These are phyloP conservation scores for Drosophila tropicalis DNA, from an alignment of 1,140 invertebrate genomes.

Conservation along the genomic window DNA sequence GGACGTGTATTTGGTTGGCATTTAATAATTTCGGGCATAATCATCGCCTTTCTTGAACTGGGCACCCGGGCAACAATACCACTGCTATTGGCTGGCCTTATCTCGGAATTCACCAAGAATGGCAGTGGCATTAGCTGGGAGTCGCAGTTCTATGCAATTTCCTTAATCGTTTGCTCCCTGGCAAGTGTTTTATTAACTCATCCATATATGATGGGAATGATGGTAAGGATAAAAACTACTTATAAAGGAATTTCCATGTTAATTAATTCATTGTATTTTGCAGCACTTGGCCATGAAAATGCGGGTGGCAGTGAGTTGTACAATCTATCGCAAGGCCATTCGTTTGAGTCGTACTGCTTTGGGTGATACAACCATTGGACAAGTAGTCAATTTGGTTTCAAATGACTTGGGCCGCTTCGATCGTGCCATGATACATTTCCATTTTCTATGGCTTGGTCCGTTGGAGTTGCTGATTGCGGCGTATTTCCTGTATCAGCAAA, in stretches of 20 bases:
- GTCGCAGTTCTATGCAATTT: constrained; percentile 86
- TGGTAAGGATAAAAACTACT: constrained; percentile 55
- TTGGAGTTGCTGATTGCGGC: constrained; percentile 86
- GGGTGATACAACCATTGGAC: constrained; percentile 91
- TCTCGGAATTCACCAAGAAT: constrained; percentile 84
- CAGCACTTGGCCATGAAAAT: constrained; percentile 74
- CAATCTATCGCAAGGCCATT: constrained; percentile 88
- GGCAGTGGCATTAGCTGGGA: constrained; percentile 80
- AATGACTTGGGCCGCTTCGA: constrained; percentile 86
- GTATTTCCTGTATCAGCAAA: constrained; percentile 89
- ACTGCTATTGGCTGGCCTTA: constrained; percentile 67
- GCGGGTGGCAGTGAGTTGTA: constrained; percentile 85
- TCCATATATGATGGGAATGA: constrained; percentile 86
- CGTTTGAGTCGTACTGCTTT: constrained; percentile 87
- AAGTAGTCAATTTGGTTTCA: constrained; percentile 88
- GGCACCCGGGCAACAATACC: constrained; percentile 84
- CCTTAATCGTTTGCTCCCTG: constrained; percentile 84
- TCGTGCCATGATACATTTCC: constrained; percentile 77
- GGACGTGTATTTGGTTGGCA: constrained; percentile 65
- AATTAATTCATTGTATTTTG: background rate
- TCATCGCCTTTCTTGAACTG: constrained; percentile 48
- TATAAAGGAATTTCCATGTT: no score
- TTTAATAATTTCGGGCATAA: constrained; percentile 51
- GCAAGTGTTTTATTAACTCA: constrained; percentile 85
- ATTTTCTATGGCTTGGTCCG: constrained; percentile 85